Percentiles rank a stretch among this genome's conserved stretches.
These are phyloP conservation scores for Oscheius sp. DNA, from an alignment of 2,888 invertebrate genomes.

Conservation along the genomic window DNA sequence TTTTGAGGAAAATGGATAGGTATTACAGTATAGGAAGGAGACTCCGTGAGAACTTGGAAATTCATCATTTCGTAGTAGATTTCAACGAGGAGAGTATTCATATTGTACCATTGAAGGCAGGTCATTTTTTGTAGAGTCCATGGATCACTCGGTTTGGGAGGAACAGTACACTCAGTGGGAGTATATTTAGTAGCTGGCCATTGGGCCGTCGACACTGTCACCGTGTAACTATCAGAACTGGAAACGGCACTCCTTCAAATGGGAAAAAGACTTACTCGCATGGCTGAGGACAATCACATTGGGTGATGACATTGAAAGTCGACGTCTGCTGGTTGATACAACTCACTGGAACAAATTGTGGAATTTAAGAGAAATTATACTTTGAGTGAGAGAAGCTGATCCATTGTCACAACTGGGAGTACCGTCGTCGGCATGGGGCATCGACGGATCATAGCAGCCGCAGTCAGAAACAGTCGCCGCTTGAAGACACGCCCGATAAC, in stretches of 20 bases:
- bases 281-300: constrained; percentile 69
- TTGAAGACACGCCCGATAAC: constrained; percentile 74
- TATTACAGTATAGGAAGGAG: constrained; percentile 63
- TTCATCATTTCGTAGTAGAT: constrained; percentile 74
- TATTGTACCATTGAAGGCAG: constrained; percentile 63
- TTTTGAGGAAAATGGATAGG: background rate
- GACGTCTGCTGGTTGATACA: constrained; percentile 60
- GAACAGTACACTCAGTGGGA: constrained; percentile 64
- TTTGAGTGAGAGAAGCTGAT: background rate
- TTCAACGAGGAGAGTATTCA: constrained; percentile 73
- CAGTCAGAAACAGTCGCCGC: constrained; percentile 68
- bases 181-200: constrained; percentile 66
- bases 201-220: constrained; percentile 70
- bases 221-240: constrained; percentile 49
- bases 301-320: constrained; percentile 58
- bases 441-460: constrained; percentile 72
- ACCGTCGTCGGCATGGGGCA: constrained; percentile 48
- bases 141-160: background rate
- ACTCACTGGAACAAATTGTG: constrained; percentile 45
- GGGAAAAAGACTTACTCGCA: constrained; percentile 61
- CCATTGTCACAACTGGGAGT: constrained; percentile 37
- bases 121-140: background rate
- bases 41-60: constrained; percentile 70
- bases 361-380: background rate
- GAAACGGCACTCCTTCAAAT: background rate